Percentiles rank a stretch among this genome's conserved stretches.
Evolutionary conservation across 2,113 vertebrate species (phyloP).

Genomic region (Clarias batrachus): DNA sequence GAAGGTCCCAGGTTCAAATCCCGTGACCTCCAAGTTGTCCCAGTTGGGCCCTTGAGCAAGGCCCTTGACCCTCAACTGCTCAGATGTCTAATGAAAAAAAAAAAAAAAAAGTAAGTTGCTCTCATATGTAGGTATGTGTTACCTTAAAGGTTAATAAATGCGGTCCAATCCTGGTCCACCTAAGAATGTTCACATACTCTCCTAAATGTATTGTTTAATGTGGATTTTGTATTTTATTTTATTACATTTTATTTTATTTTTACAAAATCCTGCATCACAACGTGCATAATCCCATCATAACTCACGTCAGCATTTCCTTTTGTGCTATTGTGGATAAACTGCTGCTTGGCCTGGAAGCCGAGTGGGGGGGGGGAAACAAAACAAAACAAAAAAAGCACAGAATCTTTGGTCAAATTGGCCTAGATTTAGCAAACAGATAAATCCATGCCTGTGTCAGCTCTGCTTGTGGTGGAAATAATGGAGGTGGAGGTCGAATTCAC

Average conservation of each 20-base stretch:
- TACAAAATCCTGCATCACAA: not conserved
- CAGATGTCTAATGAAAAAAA: too few relatives aligned
- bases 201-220: not conserved
- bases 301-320: not conserved
- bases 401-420: conserved; percentile 5
- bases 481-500: not conserved
- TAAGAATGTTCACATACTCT: not conserved
- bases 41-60: too few relatives aligned
- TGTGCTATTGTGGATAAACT: not conserved
- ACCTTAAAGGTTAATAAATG: not conserved
- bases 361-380: not conserved
- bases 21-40: too few relatives aligned
- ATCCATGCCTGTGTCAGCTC: not conserved
- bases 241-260: too few relatives aligned
- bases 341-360: not conserved
- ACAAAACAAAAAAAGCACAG: not conserved
- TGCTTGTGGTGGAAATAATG: conserved; percentile 10
- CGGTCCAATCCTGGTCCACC: not conserved
- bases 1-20: too few relatives aligned
- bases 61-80: too few relatives aligned
- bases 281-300: not conserved
- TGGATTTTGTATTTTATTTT: not conserved
- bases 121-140: too few relatives aligned
- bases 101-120: too few relatives aligned
- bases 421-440: not conserved